These are phyloP conservation scores for Genyomyrus donnyi DNA, from an alignment of 2,113 vertebrate species.

Conservation along the genomic window DNA sequence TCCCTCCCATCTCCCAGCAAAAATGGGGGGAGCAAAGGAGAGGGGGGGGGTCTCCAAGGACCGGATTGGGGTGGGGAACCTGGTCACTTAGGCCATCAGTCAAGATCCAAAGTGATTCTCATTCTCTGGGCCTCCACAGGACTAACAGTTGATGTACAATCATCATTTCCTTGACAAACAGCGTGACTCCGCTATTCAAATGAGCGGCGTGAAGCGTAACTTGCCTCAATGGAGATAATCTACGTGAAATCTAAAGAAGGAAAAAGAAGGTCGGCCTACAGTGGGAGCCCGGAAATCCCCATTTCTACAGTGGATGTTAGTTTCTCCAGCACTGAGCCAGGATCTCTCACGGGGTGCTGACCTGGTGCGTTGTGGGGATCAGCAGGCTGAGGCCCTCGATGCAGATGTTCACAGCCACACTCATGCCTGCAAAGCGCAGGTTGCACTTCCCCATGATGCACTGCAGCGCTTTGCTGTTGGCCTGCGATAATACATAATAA, in stretches of 20 bases:
- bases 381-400: slow-evolving; percentile 82
- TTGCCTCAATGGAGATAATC: no score
- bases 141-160: neutral
- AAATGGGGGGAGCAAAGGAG: neutral
- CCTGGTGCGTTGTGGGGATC: slow-evolving; percentile 84
- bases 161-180: neutral
- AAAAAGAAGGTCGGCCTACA: neutral
- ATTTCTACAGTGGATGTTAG: neutral
- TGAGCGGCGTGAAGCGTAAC: no score
- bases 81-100: neutral
- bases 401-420: slow-evolving; percentile 84
- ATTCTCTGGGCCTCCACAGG: no score
- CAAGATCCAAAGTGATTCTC: neutral
- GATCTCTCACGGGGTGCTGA: slow-evolving; percentile 29
- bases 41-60: neutral
- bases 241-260: neutral
- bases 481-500: slow-evolving; percentile 48
- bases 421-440: slow-evolving; percentile 88
- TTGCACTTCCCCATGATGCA: slow-evolving; percentile 90
- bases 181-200: neutral
- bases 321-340: neutral
- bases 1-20: neutral
- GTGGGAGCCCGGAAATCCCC: neutral
- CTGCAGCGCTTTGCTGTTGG: slow-evolving; percentile 77
- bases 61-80: neutral